Conservation (phyloP, 1,140 invertebrate species). For the Homalodisca vitripennis region DNA sequence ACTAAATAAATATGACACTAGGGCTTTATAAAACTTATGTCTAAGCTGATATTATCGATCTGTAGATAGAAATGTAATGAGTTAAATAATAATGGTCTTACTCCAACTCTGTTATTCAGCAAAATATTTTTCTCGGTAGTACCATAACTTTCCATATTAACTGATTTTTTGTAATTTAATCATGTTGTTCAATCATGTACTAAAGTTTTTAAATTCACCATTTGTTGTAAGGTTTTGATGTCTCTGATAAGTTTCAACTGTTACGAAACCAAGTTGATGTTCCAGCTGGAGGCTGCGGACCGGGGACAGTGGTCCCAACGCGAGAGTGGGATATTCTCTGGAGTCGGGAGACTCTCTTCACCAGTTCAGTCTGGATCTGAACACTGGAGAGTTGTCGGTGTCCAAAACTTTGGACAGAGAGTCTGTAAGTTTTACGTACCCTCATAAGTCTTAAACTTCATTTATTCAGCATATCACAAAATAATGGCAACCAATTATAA, state of each 20-base stretch:
- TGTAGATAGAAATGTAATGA: too few relatives aligned
- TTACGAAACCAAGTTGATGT: neutral
- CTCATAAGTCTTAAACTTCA: neutral
- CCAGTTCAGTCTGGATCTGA: slow-evolving; percentile 75
- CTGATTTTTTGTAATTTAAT: neutral
- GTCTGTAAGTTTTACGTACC: slow-evolving; percentile 50
- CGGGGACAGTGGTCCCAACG: slow-evolving; percentile 78
- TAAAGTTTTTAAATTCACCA: neutral
- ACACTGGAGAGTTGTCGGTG: slow-evolving; percentile 77
- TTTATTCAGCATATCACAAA: neutral
- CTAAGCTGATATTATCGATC: too few relatives aligned
- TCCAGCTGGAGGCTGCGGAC: slow-evolving; percentile 69
- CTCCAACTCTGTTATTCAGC: neutral
- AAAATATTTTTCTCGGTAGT: neutral
- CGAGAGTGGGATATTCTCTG: slow-evolving; percentile 73
- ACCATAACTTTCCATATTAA: neutral
- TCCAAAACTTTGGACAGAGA: slow-evolving; percentile 79
- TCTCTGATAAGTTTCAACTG: neutral
- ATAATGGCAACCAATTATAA: neutral
- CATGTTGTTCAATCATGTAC: neutral
- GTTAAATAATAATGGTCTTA: too few relatives aligned
- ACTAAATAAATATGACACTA: too few relatives aligned
- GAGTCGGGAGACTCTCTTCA: slow-evolving; percentile 72
- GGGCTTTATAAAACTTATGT: too few relatives aligned
- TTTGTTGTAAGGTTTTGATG: neutral